phyloP scores from a whole-genome alignment of 2,797 vertebrate species.

The Microctenopoma lineatum region DNA sequence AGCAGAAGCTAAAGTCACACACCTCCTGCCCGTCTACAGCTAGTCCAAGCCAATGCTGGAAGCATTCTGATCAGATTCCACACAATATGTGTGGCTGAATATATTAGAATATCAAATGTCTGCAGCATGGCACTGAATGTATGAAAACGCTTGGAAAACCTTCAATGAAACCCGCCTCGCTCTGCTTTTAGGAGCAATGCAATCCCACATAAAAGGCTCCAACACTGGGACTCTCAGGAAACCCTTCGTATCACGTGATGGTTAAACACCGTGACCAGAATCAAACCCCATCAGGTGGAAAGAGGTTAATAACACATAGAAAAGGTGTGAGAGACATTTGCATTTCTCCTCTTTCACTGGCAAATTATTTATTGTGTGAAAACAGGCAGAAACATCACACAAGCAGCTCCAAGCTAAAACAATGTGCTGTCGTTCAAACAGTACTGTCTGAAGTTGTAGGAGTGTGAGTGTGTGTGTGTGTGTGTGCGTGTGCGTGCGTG shows the following conservation, averaged over 20 bases:
- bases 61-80: conserved; percentile 34
- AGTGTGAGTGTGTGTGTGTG: not conserved
- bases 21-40: conserved; percentile 38
- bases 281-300: not conserved
- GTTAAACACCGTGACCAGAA: not conserved
- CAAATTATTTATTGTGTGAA: conserved; percentile 15
- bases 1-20: conserved; percentile 19
- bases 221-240: not conserved
- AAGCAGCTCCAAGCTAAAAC: not conserved
- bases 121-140: conserved; percentile 12
- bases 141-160: conserved; percentile 15
- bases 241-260: not conserved
- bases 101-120: conserved; percentile 43
- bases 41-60: conserved; percentile 41
- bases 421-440: not conserved
- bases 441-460: too few relatives aligned
- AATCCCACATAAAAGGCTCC: not conserved
- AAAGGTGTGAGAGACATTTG: not conserved
- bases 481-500: not conserved
- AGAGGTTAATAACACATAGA: not conserved
- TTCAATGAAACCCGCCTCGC: not conserved
- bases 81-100: conserved; percentile 37
- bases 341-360: not conserved
- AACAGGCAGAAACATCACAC: not conserved
- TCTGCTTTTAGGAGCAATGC: not conserved